These are phyloP conservation scores for Diplazon laetatorius DNA, from an alignment of 2,888 invertebrate species.

Conservation along the genomic window DNA sequence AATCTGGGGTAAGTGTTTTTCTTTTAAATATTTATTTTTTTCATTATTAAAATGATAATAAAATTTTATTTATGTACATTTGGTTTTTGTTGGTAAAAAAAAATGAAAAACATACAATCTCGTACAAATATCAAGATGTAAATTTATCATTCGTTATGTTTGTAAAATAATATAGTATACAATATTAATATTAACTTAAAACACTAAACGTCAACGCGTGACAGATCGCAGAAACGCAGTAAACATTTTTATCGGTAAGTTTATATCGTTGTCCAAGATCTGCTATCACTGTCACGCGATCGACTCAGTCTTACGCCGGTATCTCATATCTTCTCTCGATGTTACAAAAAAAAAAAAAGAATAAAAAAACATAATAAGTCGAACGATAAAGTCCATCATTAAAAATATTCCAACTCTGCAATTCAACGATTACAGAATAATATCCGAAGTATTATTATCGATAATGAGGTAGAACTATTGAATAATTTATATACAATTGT, in stretches of 20 bases:
- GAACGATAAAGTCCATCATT: too few relatives aligned
- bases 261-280: background rate
- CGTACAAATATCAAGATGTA: slow-evolving; percentile 30
- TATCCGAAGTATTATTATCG: slow-evolving; percentile 1
- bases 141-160: slow-evolving; percentile 49
- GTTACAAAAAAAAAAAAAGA: too few relatives aligned
- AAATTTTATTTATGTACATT: too few relatives aligned
- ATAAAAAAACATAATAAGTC: too few relatives aligned
- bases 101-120: background rate
- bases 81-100: background rate
- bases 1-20: slow-evolving; percentile 70
- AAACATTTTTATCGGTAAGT: background rate
- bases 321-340: background rate
- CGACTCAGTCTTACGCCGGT: slow-evolving; percentile 49
- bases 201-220: slow-evolving; percentile 19
- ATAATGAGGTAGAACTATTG: slow-evolving; percentile 38
- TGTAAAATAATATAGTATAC: slow-evolving; percentile 39
- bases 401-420: too few relatives aligned
- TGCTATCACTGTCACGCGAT: slow-evolving; percentile 19
- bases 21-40: too few relatives aligned
- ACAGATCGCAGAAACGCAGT: slow-evolving; percentile 7
- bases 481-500: background rate
- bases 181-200: slow-evolving; percentile 48
- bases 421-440: too few relatives aligned
- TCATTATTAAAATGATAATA: too few relatives aligned